Percentiles rank a stretch among this genome's conserved stretches.
These are phyloP conservation scores for Strix uralensis DNA, from an alignment of 2,113 vertebrate genomes.

Conservation along the genomic window DNA sequence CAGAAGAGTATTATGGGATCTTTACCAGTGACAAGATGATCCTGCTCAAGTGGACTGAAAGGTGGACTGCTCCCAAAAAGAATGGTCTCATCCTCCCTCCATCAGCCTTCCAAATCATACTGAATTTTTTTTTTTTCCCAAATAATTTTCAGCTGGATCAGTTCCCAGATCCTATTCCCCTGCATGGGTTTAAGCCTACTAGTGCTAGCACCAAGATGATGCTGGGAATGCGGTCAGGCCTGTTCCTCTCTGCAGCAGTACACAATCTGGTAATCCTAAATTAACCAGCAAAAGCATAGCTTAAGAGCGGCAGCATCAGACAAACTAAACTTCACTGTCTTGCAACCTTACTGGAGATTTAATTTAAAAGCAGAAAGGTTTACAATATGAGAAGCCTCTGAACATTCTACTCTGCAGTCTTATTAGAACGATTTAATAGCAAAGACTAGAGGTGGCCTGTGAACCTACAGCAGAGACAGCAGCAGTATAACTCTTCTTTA, in stretches of 20 bases:
- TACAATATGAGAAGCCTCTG: not conserved
- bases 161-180: not conserved
- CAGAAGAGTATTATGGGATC: not conserved
- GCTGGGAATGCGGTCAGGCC: not conserved
- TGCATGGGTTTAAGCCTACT: not conserved
- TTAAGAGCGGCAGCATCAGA: not conserved
- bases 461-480: not conserved
- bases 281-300: not conserved
- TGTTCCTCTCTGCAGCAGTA: not conserved
- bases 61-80: not conserved
- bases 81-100: not conserved
- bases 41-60: not conserved
- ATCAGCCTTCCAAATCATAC: not conserved
- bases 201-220: not conserved
- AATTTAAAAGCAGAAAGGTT: not conserved
- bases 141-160: not conserved
- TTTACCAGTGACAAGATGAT: not conserved
- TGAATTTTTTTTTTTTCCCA: not conserved
- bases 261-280: not conserved
- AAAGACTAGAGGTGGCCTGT: not conserved
- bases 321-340: not conserved
- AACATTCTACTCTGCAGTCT: not conserved
- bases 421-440: not conserved
- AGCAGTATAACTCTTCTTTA: not conserved
- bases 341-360: not conserved